phyloP scores from a whole-genome alignment of 1,140 invertebrate genomes.

The Tachypleus tridentatus region DNA sequence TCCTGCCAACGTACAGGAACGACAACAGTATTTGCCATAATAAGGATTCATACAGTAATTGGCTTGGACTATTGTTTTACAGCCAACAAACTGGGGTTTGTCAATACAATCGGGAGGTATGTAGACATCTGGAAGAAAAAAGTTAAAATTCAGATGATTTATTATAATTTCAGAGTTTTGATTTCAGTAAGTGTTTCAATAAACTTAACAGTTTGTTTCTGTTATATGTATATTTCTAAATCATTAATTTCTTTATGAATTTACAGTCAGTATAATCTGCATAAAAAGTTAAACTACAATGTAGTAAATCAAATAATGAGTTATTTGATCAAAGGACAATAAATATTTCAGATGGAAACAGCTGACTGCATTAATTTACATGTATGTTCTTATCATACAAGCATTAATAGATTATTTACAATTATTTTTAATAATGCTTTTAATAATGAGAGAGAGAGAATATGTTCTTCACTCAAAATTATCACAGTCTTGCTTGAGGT shows the following conservation, averaged over 20 bases:
- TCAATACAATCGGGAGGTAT: constrained; percentile 68
- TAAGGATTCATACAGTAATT: constrained; percentile 72
- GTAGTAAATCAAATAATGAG: too few relatives aligned
- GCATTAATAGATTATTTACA: too few relatives aligned
- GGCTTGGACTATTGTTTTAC: constrained; percentile 65
- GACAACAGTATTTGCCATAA: constrained; percentile 86
- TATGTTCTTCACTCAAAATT: too few relatives aligned
- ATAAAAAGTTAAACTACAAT: too few relatives aligned
- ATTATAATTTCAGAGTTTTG: background rate
- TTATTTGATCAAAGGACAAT: too few relatives aligned
- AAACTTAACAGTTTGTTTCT: background rate
- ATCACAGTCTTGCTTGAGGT: too few relatives aligned
- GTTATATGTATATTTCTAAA: background rate
- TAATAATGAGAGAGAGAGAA: too few relatives aligned
- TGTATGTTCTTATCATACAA: too few relatives aligned
- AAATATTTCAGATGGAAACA: too few relatives aligned
- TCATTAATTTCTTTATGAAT: background rate
- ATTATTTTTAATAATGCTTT: too few relatives aligned
- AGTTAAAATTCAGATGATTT: background rate
- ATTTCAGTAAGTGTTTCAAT: background rate
- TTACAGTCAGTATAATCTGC: too few relatives aligned
- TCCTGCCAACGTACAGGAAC: constrained; percentile 72
- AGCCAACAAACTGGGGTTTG: constrained; percentile 78
- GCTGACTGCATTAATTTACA: too few relatives aligned
- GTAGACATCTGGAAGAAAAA: constrained; percentile 45